These are phyloP conservation scores for Homarus americanus DNA, from an alignment of 1,140 invertebrate genomes.

Conservation along the genomic window DNA sequence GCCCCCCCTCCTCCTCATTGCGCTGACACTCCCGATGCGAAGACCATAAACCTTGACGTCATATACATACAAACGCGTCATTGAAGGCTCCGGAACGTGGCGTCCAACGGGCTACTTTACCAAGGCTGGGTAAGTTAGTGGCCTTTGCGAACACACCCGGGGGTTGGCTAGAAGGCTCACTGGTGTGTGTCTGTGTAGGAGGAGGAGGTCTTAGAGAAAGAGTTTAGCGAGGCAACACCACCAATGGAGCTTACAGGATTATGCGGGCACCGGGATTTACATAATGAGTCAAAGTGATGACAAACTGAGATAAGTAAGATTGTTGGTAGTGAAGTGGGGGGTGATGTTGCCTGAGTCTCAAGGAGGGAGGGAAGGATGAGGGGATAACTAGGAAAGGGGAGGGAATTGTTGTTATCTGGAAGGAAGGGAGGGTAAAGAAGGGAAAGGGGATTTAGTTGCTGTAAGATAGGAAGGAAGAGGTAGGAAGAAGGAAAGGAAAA, in stretches of 20 bases:
- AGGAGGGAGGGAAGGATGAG: too few species aligned
- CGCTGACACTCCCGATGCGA: not conserved
- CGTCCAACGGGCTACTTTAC: not conserved
- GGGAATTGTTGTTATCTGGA: too few species aligned
- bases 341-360: too few species aligned
- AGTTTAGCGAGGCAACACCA: not conserved
- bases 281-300: conserved; percentile 4
- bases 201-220: not conserved
- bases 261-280: not conserved
- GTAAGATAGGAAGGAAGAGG: too few species aligned
- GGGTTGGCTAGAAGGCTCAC: too few species aligned
- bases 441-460: too few species aligned
- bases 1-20: not conserved
- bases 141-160: too few species aligned
- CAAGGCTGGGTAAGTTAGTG: not conserved
- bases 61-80: conserved; percentile 5
- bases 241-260: not conserved
- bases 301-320: not conserved
- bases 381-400: too few species aligned
- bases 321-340: not conserved
- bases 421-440: too few species aligned
- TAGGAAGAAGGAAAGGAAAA: too few species aligned
- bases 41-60: conserved; percentile 1
- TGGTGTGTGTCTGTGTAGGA: too few species aligned
- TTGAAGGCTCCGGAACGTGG: not conserved